These are phyloP conservation scores for Drosophila novamexicana DNA, from an alignment of 1,140 invertebrate species.

Conservation along the genomic window DNA sequence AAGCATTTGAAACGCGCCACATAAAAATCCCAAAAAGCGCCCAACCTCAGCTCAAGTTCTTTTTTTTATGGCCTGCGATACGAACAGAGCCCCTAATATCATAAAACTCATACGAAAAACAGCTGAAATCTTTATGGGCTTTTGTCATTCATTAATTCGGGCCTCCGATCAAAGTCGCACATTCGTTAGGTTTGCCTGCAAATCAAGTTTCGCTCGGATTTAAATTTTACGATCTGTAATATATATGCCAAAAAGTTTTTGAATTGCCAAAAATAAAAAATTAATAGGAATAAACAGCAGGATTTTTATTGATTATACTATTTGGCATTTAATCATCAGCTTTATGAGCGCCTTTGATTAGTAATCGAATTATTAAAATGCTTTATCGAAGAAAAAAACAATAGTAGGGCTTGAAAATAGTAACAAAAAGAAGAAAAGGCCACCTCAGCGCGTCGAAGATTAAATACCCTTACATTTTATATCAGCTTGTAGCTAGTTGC, in stretches of 20 bases:
- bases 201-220: slow-evolving; percentile 66
- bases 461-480: not conserved
- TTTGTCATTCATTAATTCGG: slow-evolving; percentile 36
- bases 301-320: slow-evolving; percentile 60
- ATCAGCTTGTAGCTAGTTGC: too few species aligned
- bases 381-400: not conserved
- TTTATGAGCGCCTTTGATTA: slow-evolving; percentile 45
- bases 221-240: slow-evolving; percentile 59
- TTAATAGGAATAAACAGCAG: slow-evolving; percentile 41
- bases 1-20: slow-evolving; percentile 62
- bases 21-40: slow-evolving; percentile 18
- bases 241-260: slow-evolving; percentile 48
- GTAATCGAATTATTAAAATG: slow-evolving; percentile 27
- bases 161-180: slow-evolving; percentile 43
- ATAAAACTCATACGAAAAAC: slow-evolving; percentile 42
- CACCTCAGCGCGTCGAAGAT: not conserved
- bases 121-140: slow-evolving; percentile 67
- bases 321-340: slow-evolving; percentile 49
- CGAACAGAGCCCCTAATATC: slow-evolving; percentile 27
- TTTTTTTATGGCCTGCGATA: slow-evolving; percentile 63
- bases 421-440: not conserved
- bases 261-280: slow-evolving; percentile 43
- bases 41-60: slow-evolving; percentile 32
- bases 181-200: slow-evolving; percentile 33
- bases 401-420: slow-evolving; percentile 6